These are phyloP conservation scores for Entomyzon cyanotis DNA, from an alignment of 2,113 vertebrate species.

Conservation along the genomic window DNA sequence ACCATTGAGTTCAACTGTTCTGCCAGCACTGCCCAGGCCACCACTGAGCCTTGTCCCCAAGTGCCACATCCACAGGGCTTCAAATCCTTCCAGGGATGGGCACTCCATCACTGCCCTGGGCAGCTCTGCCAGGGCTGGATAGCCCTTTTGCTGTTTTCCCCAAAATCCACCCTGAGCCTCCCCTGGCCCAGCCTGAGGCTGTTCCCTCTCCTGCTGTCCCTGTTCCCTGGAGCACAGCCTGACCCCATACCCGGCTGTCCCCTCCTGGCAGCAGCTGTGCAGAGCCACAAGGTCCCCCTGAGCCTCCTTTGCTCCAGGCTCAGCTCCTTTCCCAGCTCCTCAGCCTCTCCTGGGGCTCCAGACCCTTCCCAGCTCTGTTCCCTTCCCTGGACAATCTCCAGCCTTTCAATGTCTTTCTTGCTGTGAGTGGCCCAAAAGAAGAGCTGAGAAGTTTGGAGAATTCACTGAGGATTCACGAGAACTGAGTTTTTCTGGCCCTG, in stretches of 20 bases:
- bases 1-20: neutral
- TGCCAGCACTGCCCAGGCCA: neutral
- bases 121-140: neutral
- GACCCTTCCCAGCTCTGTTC: neutral
- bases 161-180: fast-evolving
- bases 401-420: neutral
- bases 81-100: neutral
- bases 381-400: fast-evolving
- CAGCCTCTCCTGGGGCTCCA: neutral
- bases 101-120: neutral
- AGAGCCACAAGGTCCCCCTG: neutral
- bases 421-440: neutral
- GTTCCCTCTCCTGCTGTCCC: neutral
- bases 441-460: neutral
- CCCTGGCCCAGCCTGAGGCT: neutral
- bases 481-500: neutral
- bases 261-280: neutral
- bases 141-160: neutral
- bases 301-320: neutral
- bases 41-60: fast-evolving
- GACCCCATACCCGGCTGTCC: neutral
- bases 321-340: neutral
- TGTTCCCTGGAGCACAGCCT: neutral
- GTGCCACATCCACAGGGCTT: neutral
- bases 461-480: neutral